Conservation (phyloP, 2,113 vertebrate genomes). For the Nycticebus coucang region DNA sequence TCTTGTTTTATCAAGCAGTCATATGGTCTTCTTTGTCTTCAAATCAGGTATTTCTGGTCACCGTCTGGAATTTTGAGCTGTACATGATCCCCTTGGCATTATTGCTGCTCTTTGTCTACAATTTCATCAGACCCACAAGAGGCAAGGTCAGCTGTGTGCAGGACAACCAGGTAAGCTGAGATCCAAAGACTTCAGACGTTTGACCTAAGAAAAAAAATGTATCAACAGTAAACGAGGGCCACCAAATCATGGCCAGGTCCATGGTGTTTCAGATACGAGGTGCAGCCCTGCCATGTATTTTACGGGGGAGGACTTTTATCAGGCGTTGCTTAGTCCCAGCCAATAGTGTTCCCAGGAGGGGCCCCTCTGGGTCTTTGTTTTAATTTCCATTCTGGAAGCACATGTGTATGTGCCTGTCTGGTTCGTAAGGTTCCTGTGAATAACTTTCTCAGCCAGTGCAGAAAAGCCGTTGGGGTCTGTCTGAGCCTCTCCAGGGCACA, state of each 20-base stretch:
- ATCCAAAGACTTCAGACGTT: no score
- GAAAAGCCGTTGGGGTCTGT: not conserved
- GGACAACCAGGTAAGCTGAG: conserved; percentile 92
- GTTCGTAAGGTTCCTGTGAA: not conserved
- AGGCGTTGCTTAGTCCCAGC: no score
- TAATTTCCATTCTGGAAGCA: not conserved
- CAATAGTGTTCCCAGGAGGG: not conserved
- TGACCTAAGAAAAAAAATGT: not conserved
- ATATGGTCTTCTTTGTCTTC: conserved; percentile 55
- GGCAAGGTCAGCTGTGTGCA: conserved; percentile 87
- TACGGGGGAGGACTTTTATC: not conserved
- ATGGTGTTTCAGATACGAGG: not conserved
- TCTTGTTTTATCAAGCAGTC: not conserved
- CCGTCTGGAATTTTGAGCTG: conserved; percentile 94
- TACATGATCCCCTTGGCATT: conserved; percentile 97
- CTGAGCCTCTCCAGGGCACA: accelerated
- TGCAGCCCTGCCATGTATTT: not conserved
- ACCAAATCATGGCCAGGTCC: accelerated
- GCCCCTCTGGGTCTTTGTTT: no score
- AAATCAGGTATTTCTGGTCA: conserved; percentile 93
- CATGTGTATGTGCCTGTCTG: not conserved
- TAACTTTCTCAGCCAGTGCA: not conserved
- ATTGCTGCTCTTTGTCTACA: conserved; percentile 92
- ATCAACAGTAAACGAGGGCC: accelerated
- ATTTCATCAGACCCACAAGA: conserved; percentile 88